Evolutionary conservation across 2,113 vertebrate genomes (phyloP).

Genomic region (Dasypus novemcinctus): DNA sequence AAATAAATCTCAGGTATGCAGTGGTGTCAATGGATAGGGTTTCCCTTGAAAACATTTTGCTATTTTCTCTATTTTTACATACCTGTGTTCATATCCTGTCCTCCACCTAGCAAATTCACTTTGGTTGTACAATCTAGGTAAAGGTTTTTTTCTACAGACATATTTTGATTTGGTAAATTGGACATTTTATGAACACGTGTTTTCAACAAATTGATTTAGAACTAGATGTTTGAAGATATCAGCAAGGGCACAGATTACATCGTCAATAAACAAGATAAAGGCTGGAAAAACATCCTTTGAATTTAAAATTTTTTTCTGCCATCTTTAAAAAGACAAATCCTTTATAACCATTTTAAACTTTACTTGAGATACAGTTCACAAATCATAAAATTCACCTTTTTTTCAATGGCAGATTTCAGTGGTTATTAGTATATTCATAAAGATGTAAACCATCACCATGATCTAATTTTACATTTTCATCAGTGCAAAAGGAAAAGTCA

Average conservation of each 20-base stretch:
- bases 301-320: not conserved
- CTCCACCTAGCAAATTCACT: not conserved
- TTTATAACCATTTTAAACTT: not conserved
- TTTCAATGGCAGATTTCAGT: not conserved
- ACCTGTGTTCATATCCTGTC: not conserved
- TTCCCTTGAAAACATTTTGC: not conserved
- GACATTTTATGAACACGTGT: not conserved
- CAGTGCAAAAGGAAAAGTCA: not conserved
- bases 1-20: not conserved
- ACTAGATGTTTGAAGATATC: not conserved
- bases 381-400: no score
- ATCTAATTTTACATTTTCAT: not conserved
- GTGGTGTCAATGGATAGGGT: not conserved
- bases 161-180: not conserved
- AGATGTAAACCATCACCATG: not conserved
- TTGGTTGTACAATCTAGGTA: not conserved
- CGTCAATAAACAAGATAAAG: not conserved
- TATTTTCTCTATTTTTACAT: not conserved
- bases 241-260: not conserved
- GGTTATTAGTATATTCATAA: not conserved
- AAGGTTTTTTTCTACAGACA: not conserved
- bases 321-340: not conserved
- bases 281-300: not conserved
- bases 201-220: not conserved
- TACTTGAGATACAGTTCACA: not conserved